phyloP scores from a whole-genome alignment of 2,888 invertebrate species.

The Lysandra coridon region DNA sequence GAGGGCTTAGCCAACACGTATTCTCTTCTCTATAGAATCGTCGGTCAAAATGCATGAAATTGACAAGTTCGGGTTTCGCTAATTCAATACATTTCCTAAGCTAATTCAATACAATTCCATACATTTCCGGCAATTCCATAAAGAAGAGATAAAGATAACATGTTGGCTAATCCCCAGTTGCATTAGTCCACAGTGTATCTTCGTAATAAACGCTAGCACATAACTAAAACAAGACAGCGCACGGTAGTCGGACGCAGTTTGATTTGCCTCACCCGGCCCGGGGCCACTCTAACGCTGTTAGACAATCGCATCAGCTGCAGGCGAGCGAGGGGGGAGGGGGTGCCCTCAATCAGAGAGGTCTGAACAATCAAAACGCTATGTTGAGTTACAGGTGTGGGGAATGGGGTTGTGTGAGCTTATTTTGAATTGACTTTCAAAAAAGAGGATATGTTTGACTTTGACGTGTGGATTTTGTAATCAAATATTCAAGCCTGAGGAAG shows the following conservation, averaged over 20 bases:
- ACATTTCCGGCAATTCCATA: too few relatives aligned
- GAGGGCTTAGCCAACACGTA: too few relatives aligned
- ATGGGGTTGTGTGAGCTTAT: background rate
- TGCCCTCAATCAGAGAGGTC: conserved; percentile 10
- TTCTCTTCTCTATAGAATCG: too few relatives aligned
- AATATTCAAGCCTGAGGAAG: too few relatives aligned
- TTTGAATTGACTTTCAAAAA: background rate
- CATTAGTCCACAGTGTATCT: background rate
- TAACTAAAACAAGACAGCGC: background rate
- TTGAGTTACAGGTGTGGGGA: background rate
- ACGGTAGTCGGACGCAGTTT: background rate
- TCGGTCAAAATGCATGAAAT: too few relatives aligned
- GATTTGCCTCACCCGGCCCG: conserved; percentile 4
- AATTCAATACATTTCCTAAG: too few relatives aligned
- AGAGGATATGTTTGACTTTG: background rate
- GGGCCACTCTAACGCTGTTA: background rate
- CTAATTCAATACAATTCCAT: too few relatives aligned
- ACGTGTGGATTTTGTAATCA: background rate
- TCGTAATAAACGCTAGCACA: background rate
- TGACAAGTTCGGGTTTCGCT: too few relatives aligned
- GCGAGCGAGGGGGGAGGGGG: background rate
- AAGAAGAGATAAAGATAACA: too few relatives aligned
- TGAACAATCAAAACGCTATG: background rate
- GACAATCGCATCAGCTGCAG: conserved; percentile 11
- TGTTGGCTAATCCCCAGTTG: too few relatives aligned